These are phyloP conservation scores for Aegypius monachus DNA, from an alignment of 2,113 vertebrate genomes.

Conservation along the genomic window DNA sequence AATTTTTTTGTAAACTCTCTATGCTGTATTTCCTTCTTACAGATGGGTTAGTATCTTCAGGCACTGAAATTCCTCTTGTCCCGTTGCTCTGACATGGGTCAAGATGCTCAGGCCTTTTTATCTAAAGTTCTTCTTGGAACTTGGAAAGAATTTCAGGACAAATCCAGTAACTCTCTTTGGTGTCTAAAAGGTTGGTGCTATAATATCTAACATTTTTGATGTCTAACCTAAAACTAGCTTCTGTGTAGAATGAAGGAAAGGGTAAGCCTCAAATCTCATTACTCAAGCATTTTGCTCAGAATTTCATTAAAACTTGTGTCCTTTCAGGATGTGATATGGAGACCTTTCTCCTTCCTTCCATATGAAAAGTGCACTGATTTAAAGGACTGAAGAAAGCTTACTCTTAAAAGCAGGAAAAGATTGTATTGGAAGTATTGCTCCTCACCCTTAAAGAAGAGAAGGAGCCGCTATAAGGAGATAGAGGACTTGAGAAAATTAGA, in stretches of 20 bases:
- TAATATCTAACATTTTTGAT: background rate
- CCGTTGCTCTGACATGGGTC: background rate
- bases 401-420: background rate
- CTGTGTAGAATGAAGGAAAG: background rate
- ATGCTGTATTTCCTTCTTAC: background rate
- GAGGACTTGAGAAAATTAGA: background rate
- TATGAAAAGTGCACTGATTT: background rate
- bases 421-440: background rate
- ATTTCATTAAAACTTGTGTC: background rate
- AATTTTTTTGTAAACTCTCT: background rate
- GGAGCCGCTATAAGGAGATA: background rate
- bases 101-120: background rate
- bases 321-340: background rate
- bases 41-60: background rate
- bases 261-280: background rate
- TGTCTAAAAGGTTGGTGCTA: background rate
- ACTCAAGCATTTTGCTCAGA: background rate
- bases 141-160: background rate
- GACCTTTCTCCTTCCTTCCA: background rate
- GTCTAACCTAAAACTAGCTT: background rate
- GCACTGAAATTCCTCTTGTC: background rate
- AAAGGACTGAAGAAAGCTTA: background rate
- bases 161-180: background rate
- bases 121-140: background rate
- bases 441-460: background rate